phyloP scores from a whole-genome alignment of 2,113 vertebrate genomes.

The Emydura subglobosa region DNA sequence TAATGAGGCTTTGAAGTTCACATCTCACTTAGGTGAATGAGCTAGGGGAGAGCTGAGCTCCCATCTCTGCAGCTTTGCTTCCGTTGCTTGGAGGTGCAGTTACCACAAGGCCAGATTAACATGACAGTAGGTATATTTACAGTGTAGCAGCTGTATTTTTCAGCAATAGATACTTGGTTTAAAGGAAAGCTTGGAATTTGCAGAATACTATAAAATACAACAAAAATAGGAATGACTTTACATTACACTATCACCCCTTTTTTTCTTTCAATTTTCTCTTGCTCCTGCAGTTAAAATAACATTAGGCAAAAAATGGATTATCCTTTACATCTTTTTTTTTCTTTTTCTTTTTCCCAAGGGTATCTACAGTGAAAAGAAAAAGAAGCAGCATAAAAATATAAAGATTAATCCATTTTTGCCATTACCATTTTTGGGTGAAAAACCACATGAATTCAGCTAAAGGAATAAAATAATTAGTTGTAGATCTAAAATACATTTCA shows the following conservation, averaged over 20 bases:
- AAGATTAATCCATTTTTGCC: background rate
- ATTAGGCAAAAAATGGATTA: background rate
- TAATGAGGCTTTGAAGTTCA: constrained; percentile 13
- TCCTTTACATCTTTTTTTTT: background rate
- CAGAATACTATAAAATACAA: background rate
- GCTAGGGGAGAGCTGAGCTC: background rate
- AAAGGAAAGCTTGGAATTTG: background rate
- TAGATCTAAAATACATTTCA: background rate
- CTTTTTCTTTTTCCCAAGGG: background rate
- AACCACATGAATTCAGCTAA: background rate
- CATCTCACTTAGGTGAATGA: background rate
- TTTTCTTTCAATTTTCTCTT: background rate
- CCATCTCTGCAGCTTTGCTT: background rate
- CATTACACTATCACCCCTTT: background rate
- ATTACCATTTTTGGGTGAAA: background rate
- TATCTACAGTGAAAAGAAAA: background rate
- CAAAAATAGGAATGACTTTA: background rate
- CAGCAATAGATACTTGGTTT: background rate
- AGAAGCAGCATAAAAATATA: background rate
- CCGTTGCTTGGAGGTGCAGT: background rate
- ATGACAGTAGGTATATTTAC: background rate
- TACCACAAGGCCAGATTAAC: background rate
- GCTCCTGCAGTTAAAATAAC: background rate
- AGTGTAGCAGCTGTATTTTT: background rate
- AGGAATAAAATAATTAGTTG: background rate